Conservation (phyloP, 2,888 invertebrate species). For the Salpingus planirostris region DNA sequence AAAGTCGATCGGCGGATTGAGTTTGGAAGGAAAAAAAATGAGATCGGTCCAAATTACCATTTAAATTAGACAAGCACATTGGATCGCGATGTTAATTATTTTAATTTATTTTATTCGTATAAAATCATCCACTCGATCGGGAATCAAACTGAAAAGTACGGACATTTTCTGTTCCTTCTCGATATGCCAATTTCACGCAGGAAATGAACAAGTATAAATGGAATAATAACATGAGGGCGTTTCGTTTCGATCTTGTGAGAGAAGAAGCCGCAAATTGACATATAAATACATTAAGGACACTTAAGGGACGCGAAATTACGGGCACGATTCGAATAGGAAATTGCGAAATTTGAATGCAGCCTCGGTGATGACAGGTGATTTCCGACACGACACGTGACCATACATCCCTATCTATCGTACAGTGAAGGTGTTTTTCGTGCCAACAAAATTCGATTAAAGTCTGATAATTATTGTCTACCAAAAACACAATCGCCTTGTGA, state of each 20-base stretch:
- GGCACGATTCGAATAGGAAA: constrained; percentile 39
- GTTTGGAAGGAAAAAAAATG: too few relatives aligned
- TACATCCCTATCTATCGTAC: too few relatives aligned
- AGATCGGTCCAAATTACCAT: constrained; percentile 1
- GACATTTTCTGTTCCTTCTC: too few relatives aligned
- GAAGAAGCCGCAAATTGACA: constrained; percentile 28
- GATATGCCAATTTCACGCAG: constrained; percentile 15
- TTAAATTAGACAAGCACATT: constrained; percentile 1
- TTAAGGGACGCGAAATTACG: constrained; percentile 34
- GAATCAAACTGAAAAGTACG: too few relatives aligned
- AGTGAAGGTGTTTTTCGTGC: too few relatives aligned
- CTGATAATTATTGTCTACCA: too few relatives aligned
- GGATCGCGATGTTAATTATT: not conserved
- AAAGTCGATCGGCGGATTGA: too few relatives aligned
- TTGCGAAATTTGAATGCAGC: constrained; percentile 40
- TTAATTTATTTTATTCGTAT: not conserved
- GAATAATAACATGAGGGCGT: constrained; percentile 21
- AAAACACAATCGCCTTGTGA: too few relatives aligned
- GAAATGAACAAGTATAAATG: constrained; percentile 29
- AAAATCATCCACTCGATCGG: not conserved
- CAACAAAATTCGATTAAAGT: too few relatives aligned
- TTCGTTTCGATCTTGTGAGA: constrained; percentile 11
- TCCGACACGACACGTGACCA: constrained; percentile 33
- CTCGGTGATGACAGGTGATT: constrained; percentile 31
- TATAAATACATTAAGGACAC: constrained; percentile 38